phyloP scores from a whole-genome alignment of 2,797 vertebrate genomes.

The Sylvia borin region DNA sequence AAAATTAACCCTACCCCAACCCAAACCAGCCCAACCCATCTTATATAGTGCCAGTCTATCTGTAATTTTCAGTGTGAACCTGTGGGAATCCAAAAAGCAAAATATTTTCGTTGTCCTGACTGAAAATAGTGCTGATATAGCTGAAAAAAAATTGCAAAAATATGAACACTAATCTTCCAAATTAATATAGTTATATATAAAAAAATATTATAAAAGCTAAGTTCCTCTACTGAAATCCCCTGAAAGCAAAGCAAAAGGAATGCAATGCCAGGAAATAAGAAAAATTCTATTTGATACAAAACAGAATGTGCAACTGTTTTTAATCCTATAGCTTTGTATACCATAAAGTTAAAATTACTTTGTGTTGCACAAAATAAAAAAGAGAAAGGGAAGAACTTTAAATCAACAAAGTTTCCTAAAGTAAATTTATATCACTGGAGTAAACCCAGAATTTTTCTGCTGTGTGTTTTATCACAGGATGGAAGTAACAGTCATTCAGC shows the following conservation, averaged over 20 bases:
- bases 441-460: fast-evolving
- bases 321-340: not conserved
- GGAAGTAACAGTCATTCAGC: not conserved
- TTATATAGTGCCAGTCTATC: not conserved
- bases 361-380: not conserved
- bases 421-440: not conserved
- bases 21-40: not conserved
- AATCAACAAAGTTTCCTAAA: not conserved
- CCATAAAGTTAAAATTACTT: not conserved
- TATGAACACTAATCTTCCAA: not conserved
- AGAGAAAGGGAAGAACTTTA: not conserved
- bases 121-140: not conserved
- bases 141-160: not conserved
- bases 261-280: not conserved
- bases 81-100: not conserved
- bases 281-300: not conserved
- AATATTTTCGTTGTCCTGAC: not conserved
- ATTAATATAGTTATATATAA: not conserved
- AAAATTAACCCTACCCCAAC: not conserved
- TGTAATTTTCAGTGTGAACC: not conserved
- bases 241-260: not conserved
- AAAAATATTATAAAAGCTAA: not conserved
- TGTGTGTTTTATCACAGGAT: not conserved
- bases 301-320: not conserved
- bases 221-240: not conserved